Conservation (phyloP, 2,113 vertebrate species). For the Apeltes quadracus region DNA sequence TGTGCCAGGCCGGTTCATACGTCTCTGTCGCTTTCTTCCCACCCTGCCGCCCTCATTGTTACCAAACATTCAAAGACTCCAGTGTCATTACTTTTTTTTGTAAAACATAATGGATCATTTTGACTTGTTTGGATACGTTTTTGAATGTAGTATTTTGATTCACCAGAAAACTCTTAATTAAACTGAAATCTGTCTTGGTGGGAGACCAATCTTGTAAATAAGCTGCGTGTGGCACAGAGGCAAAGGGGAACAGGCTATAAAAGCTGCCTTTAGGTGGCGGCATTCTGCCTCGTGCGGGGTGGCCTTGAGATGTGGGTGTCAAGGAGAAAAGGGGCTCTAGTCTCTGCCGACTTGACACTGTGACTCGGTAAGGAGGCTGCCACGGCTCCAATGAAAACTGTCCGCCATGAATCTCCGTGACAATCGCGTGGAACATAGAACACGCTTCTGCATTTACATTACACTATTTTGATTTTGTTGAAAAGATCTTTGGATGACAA, state of each 20-base stretch:
- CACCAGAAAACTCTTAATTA: conserved; percentile 37
- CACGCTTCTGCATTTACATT: background rate
- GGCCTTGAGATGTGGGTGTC: conserved; percentile 28
- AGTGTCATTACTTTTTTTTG: conserved; percentile 39
- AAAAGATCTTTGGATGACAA: conserved; percentile 15
- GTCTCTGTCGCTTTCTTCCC: conserved; percentile 6
- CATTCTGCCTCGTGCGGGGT: conserved; percentile 75
- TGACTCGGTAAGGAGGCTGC: conserved; percentile 23
- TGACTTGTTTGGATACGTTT: conserved; percentile 53
- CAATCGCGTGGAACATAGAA: background rate
- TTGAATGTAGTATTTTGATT: conserved; percentile 48
- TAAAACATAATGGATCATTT: conserved; percentile 38
- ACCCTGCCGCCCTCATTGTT: conserved; percentile 13
- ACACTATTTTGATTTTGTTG: background rate
- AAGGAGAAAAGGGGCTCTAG: conserved; percentile 37
- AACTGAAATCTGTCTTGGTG: conserved; percentile 27
- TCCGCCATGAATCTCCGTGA: conserved; percentile 1
- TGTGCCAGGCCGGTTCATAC: conserved; percentile 33
- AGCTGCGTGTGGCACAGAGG: conserved; percentile 34
- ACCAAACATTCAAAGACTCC: conserved; percentile 19
- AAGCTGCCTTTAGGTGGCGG: conserved; percentile 80
- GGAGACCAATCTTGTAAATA: conserved; percentile 33
- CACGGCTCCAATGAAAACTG: conserved; percentile 35
- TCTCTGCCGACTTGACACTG: conserved; percentile 48
- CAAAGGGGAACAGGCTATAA: conserved; percentile 49